Base-by-base conservation (phyloP, 2,888 invertebrate species). In the Drosophila lutescens region DNA sequence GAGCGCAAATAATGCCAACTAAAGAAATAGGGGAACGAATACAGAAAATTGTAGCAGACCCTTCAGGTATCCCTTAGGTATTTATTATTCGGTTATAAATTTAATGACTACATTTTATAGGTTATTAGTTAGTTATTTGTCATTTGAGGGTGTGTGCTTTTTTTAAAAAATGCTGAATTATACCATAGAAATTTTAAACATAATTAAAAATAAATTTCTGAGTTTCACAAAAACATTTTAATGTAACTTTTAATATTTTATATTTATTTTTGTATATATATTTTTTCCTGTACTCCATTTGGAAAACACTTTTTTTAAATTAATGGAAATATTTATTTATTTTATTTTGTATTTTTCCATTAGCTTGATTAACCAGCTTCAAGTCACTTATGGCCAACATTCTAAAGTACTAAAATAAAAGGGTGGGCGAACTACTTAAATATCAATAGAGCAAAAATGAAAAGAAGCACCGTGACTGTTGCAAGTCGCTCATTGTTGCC, bases 1-100 rank as follows among this genome's bases (percentile, higher is more conserved):
- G 56, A 57, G 82, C 81, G 85, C 77, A 79, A 85, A 77, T 67
- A 86, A 79, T 81, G 73, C 86, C 82, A 79, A 75, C 75, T 82
- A 79, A 76, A 49, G 41, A 51, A 36, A 10, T 8, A n/a, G 47
- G 12, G 26, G 44, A 38, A 49, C 38, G 50, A 60, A 17, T 17
- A 40, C 12, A 51, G 44, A 17, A 32, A 36, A 32, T n/a, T 20
- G 30, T 30, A 50, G 66, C 20, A 20, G 67, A 66, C 67, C 15
- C 10, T 17, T 10, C 26, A 40, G 38, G 9, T 53, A 65, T 34
- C 53, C 65, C 46, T 67, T 40, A 40, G 34, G 9, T 12, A 10
- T 41, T 41, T 41, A 26, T 26, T 26, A 26, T 26, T 26, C 26
- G 12, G 12, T 36, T 36, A 13, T 5, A 36, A 4, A 4, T 36